These are phyloP conservation scores for Lacanobia oleracea DNA, from an alignment of 2,888 invertebrate genomes.

Conservation along the genomic window DNA sequence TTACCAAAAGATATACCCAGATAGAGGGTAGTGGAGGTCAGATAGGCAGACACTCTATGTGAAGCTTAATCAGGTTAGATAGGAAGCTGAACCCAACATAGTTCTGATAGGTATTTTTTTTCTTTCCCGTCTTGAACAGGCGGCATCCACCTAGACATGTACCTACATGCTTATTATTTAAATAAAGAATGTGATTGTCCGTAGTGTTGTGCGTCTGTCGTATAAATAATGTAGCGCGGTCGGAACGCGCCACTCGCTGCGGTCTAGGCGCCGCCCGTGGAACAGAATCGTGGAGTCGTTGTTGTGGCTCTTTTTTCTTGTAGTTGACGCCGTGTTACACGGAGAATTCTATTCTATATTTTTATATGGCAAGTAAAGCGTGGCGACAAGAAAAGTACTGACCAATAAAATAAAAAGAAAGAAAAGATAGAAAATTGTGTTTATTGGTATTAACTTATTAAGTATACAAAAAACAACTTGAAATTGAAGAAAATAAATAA, in stretches of 20 bases:
- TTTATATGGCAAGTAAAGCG: no score
- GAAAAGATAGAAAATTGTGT: no score
- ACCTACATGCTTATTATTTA: constrained; percentile 44
- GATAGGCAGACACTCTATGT: not conserved
- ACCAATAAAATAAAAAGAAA: no score
- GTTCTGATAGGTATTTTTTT: not conserved
- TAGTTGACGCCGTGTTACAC: no score
- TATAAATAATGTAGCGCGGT: constrained; percentile 88
- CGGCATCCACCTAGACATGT: constrained; percentile 21
- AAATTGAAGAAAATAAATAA: no score
- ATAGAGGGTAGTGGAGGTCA: not conserved
- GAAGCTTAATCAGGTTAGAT: not conserved
- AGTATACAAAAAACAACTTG: no score
- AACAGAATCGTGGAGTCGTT: constrained; percentile 70
- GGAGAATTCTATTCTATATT: no score
- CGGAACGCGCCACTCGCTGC: constrained; percentile 87
- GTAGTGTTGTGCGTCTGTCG: constrained; percentile 73
- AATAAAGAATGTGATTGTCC: constrained; percentile 65
- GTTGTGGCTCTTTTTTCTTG: not conserved
- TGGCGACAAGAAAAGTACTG: no score
- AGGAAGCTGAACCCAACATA: not conserved
- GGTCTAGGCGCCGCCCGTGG: constrained; percentile 85
- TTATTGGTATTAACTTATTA: no score
- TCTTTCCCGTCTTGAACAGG: not conserved
- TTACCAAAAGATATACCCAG: not conserved